A percentile compares a stretch with the other conserved stretches of the same genome.
Conservation (phyloP, 1,140 invertebrate genomes). For the Halictus rubicundus region DNA sequence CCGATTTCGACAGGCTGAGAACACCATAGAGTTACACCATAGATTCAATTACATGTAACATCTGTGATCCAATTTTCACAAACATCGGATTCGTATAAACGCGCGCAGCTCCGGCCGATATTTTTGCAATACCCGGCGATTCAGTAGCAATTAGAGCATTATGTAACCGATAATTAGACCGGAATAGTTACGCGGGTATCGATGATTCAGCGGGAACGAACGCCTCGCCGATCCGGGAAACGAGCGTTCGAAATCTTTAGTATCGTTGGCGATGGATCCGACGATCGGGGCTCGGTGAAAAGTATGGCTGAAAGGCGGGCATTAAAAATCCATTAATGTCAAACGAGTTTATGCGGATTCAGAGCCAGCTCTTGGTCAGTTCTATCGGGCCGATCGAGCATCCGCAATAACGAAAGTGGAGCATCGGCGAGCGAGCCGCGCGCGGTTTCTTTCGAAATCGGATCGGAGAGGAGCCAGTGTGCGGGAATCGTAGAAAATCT, state of each 20-base stretch:
- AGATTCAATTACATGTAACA: too few species aligned
- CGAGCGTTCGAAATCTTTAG: neutral
- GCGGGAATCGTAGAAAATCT: neutral
- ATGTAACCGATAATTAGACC: neutral
- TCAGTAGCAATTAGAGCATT: neutral
- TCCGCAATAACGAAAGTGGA: slow-evolving; percentile 16
- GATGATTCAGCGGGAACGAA: neutral
- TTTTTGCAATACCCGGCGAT: neutral
- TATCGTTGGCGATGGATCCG: neutral
- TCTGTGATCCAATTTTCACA: too few species aligned
- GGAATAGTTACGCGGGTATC: neutral
- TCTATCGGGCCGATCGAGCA: neutral
- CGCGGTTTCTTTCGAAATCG: neutral
- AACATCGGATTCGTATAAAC: too few species aligned
- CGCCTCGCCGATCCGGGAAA: neutral
- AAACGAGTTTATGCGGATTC: neutral
- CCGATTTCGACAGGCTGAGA: too few species aligned
- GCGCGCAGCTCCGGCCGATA: too few species aligned
- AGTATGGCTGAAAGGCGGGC: neutral
- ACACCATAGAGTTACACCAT: too few species aligned
- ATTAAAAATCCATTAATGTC: slow-evolving; percentile 10
- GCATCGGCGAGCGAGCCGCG: neutral
- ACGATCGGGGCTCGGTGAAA: neutral
- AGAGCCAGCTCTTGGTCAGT: neutral
- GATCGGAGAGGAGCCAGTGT: neutral